Evolutionary conservation across 2,113 vertebrate genomes (phyloP), one percentile per base, ranked within the genome.

Genomic region (Probosciger aterrimus): DNA sequence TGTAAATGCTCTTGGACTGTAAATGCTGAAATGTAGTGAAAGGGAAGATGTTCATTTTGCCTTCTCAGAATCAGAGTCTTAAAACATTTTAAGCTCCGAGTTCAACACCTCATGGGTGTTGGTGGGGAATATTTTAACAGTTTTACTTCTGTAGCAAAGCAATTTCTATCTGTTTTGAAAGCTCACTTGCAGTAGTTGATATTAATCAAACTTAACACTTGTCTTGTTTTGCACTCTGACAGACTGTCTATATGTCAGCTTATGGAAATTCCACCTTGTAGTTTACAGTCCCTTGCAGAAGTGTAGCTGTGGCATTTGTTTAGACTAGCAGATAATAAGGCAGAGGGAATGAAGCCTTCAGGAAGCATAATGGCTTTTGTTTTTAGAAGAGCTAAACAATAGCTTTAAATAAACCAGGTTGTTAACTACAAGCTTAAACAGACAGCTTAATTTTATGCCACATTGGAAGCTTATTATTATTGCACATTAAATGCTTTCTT

Each of bases 281-380:
- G 31, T 77, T 93, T 73, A 65, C 75, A 81, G 28, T 81, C 60
- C 33, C 53, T 77, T 82, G 50, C 63, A 88, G 60, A 86, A 90
- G 39, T 77, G 68, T 88, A 90, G 82, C 90, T 95, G 90, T 83
- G 82, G 60, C 50, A 28, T 80, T 90, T 77, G 63, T 96, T 97
- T 78, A 90, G 71, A 74, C 70, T 88, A 20, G 46, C 46, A 70
- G 47, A 88, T 88, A 85, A 75, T 92, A 80, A 94, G 78, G 67
- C 35, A 81, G 46, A 81, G 35, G 30, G 90, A 90, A 77, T 70
- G 47, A 91, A 85, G 41, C 69, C 70, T 87, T 95, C 44, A 69
- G 71, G 41, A 93, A 77, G 41, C 19, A 67, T 65, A 80, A 76
- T 83, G 63, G 46, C n/a, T 93, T 89, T 90, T 95, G 60, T 33